Evolutionary conservation across 2,888 invertebrate genomes (phyloP), one percentile per base, ranked within the genome.

Genomic region (Drosophila atroscutellata): DNA sequence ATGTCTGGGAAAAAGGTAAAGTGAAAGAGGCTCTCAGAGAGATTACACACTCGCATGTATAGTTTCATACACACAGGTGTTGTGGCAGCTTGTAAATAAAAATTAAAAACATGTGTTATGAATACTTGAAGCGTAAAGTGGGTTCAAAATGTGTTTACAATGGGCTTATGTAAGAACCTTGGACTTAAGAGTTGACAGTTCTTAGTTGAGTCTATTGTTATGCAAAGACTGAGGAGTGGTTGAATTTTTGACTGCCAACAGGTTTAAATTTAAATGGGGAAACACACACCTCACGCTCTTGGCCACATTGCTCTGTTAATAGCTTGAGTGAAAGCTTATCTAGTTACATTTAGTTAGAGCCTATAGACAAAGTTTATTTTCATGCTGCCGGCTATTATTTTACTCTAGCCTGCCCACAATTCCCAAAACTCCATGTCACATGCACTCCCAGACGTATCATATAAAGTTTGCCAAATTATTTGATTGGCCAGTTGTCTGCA

Each of bases 401-500:
- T 50, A 13, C 47, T 18, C 32, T 36, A 7, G 36, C n/a, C 39
- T 36, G 11, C 54, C 13, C 34, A 13, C 9, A 24, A 6, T 32
- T n/a, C 26, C 18, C 11, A 15, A 36, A 24, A 13, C 13, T 15
- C 20, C 7, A 9, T 15, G n/a, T 20, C 15, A n/a, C n/a, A 7
- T 3, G 6, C 28, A 50, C 28, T n/a, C 6, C 8, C 50, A n/a
- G 15, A 15, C 5, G 5, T 24, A 26, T 61, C 18, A n/a, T 26
- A 28, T 37, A 51, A 63, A 63, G 70, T 55, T 69, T 30, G 11
- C 26, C 32, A 39, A 70, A 61, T 54, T 58, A 45, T 52, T 63
- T 55, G 69, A 71, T 72, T 70, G 69, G 72, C 57, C 69, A 58
- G 59, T 63, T 72, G 63, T 59, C 55, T 37, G 51, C 50, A 51